A percentile compares a stretch with the other conserved stretches of the same genome.
phyloP scores from a whole-genome alignment of 2,113 vertebrate species.

The Ceratotherium simum region DNA sequence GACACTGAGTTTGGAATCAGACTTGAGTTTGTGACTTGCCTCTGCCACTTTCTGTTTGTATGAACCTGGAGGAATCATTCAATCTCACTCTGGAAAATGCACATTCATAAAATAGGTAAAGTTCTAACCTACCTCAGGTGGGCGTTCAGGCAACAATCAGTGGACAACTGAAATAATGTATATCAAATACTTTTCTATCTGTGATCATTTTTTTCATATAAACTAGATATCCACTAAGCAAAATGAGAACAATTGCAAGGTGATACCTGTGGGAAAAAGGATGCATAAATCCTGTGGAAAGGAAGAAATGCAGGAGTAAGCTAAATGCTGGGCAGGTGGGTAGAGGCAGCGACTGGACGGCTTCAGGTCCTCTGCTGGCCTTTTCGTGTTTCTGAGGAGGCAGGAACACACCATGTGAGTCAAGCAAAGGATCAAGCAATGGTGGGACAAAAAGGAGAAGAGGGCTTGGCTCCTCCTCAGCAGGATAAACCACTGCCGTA shows the following conservation, averaged over 20 bases:
- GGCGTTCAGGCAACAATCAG: neutral
- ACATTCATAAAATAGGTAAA: neutral
- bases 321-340: no score
- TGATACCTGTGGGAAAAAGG: neutral
- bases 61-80: neutral
- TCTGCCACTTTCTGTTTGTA: neutral
- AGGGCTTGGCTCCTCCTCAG: neutral
- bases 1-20: neutral
- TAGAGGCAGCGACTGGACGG: fast-evolving
- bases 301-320: neutral
- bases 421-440: neutral
- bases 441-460: neutral
- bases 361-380: neutral
- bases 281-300: neutral
- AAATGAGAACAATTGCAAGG: neutral
- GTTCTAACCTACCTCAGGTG: neutral
- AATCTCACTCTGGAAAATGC: neutral
- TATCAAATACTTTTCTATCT: neutral
- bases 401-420: neutral
- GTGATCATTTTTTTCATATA: neutral
- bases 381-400: neutral
- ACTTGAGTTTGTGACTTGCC: neutral
- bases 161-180: neutral
- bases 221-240: neutral
- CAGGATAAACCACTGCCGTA: no score